Evolutionary conservation across 2,888 invertebrate species (phyloP), one percentile per base, ranked within the genome.

Genomic region (Octonoba sinensis): DNA sequence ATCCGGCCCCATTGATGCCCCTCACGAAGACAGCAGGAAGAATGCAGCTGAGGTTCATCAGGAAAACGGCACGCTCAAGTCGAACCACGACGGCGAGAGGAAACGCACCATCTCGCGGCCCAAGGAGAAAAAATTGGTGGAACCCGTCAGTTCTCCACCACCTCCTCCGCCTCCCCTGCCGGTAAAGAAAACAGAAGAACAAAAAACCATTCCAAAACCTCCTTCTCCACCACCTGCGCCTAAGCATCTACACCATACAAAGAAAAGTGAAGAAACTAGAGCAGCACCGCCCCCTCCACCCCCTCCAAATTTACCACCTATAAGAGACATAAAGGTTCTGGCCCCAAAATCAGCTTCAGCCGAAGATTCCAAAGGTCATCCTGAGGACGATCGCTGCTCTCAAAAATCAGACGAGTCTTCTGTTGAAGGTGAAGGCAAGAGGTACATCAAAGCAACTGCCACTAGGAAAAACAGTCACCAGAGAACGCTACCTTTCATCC

Each of bases 401-500:
- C 69, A 84, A 20, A 82, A 72, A 22, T 81, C 81, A 1, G 76
- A 84, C 12, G 78, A 82, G 54, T 76, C 71, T 3, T 67, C 67
- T n/a, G 71, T 71, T 22, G 71, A 69, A 24, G 75, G 71, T 57
- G 82, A 74, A 46, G 79, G 78, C 24, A 75, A 71, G n/a, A 54
- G 79, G 18, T 81, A 69, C 27, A 49, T 64, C 8, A 82, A 84
- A 18, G 64, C 75, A 1, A 36, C 76, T 3, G 70, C 70, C 18
- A 57, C 59, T 0, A 72, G 79, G 36, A 44, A 59, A 11, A 81
- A 76, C 27, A 65, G 83, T 47, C 84, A 84, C 47, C 83, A 69
- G 27, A 72, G 62, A 20, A 75, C 73, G 3, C 90, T 95, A 86
- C 95, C 96, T 85, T 96, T 96, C 91, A 93, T 96, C 87, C 96